Evolutionary conservation across 2,888 invertebrate species (phyloP).

Genomic region (Linyphia triangularis): DNA sequence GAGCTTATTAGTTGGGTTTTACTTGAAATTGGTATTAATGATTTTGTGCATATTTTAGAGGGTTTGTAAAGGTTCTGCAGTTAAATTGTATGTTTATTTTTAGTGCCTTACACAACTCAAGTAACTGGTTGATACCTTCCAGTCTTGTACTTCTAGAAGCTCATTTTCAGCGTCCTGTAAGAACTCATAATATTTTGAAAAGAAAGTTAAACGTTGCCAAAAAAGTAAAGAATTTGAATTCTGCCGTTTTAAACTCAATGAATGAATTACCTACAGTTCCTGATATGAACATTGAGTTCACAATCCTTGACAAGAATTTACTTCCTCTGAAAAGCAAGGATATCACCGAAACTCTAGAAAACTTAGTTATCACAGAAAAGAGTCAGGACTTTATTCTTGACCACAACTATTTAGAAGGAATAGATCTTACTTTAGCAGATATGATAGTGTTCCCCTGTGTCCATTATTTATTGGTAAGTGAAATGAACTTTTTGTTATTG

Average conservation of each 20-base stretch:
- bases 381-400: constrained; percentile 77
- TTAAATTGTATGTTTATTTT: not conserved
- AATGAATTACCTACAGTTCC: not conserved
- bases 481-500: not conserved
- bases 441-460: constrained; percentile 88
- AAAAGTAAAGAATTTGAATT: constrained; percentile 76
- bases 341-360: constrained; percentile 28
- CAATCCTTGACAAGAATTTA: constrained; percentile 26
- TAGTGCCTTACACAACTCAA: not conserved
- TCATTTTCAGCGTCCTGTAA: constrained; percentile 90
- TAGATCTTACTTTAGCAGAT: constrained; percentile 90
- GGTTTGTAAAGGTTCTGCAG: too few relatives aligned
- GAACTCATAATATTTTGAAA: constrained; percentile 91
- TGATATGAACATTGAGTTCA: constrained; percentile 9
- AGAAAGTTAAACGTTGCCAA: constrained; percentile 82
- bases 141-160: constrained; percentile 89
- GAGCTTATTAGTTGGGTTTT: too few relatives aligned
- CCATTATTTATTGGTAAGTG: constrained; percentile 80
- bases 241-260: not conserved
- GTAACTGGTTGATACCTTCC: constrained; percentile 82
- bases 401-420: constrained; percentile 91
- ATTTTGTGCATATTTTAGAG: too few relatives aligned
- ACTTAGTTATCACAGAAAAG: constrained; percentile 60
- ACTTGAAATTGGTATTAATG: too few relatives aligned
- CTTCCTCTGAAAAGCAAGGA: constrained; percentile 3